These are phyloP conservation scores for Pseudomyrmex pallidus DNA, from an alignment of 1,140 invertebrate genomes.

Conservation along the genomic window DNA sequence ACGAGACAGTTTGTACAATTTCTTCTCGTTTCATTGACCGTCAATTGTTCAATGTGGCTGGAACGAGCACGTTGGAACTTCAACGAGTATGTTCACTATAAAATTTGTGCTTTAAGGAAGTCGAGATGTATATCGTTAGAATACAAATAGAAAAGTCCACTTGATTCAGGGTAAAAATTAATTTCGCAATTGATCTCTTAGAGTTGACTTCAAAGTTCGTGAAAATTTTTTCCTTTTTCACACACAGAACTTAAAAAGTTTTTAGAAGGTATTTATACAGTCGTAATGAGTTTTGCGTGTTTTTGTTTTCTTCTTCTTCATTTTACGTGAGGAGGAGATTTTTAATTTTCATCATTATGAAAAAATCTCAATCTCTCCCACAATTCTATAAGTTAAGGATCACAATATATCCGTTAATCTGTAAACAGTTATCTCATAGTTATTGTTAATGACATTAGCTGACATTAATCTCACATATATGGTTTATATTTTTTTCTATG, in stretches of 20 bases:
- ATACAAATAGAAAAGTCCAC: slow-evolving; percentile 68
- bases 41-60: too few species aligned
- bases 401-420: slow-evolving; percentile 63
- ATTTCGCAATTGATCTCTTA: slow-evolving; percentile 43
- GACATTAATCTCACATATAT: background rate
- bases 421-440: slow-evolving; percentile 70
- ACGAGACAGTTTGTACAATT: too few species aligned
- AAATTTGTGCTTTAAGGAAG: slow-evolving; percentile 75
- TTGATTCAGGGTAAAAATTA: slow-evolving; percentile 61
- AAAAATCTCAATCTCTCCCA: slow-evolving; percentile 35
- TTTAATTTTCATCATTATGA: slow-evolving; percentile 2
- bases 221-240: slow-evolving; percentile 43
- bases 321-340: slow-evolving; percentile 7
- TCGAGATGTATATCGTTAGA: slow-evolving; percentile 68
- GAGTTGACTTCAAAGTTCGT: slow-evolving; percentile 52
- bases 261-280: background rate
- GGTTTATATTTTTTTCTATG: slow-evolving; percentile 61
- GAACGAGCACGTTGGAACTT: background rate
- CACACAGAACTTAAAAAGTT: background rate
- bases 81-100: slow-evolving; percentile 60
- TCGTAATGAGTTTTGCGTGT: slow-evolving; percentile 9
- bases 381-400: slow-evolving; percentile 39
- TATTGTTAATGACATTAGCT: slow-evolving; percentile 67
- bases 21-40: too few species aligned
- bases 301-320: too few species aligned